These are phyloP conservation scores for Troides oblongomaculatus DNA, from an alignment of 2,888 invertebrate species.

Conservation along the genomic window DNA sequence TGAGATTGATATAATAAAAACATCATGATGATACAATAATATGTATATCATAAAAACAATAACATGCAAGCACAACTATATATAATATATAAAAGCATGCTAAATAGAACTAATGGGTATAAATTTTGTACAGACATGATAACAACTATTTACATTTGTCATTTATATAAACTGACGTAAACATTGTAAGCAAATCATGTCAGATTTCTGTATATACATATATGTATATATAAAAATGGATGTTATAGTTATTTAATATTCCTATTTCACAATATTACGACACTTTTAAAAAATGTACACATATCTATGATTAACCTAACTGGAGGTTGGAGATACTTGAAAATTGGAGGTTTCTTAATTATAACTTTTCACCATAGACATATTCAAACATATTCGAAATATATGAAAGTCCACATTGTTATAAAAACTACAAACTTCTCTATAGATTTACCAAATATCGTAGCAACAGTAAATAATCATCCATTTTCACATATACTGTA, in stretches of 20 bases:
- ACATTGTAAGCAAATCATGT: neutral
- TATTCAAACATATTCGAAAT: neutral
- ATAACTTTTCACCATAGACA: too few relatives aligned
- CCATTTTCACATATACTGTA: too few relatives aligned
- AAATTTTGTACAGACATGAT: neutral
- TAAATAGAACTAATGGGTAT: neutral
- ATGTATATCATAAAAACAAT: conserved; percentile 1
- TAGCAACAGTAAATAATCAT: too few relatives aligned
- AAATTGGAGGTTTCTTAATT: too few relatives aligned
- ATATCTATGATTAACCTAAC: too few relatives aligned
- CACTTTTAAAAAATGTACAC: too few relatives aligned
- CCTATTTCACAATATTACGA: too few relatives aligned
- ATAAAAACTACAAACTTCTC: neutral
- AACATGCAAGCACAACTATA: conserved; percentile 20
- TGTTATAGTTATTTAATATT: too few relatives aligned
- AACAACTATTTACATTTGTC: neutral
- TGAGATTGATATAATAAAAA: too few relatives aligned
- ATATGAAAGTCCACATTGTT: too few relatives aligned
- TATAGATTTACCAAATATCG: neutral
- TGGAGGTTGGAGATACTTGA: too few relatives aligned
- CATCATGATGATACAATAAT: neutral
- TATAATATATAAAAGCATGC: conserved; percentile 12
- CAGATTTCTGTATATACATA: neutral
- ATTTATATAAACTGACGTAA: neutral
- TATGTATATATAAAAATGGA: too few relatives aligned